Evolutionary conservation across 2,797 vertebrate genomes (phyloP).

Genomic region (Antrozous pallidus): DNA sequence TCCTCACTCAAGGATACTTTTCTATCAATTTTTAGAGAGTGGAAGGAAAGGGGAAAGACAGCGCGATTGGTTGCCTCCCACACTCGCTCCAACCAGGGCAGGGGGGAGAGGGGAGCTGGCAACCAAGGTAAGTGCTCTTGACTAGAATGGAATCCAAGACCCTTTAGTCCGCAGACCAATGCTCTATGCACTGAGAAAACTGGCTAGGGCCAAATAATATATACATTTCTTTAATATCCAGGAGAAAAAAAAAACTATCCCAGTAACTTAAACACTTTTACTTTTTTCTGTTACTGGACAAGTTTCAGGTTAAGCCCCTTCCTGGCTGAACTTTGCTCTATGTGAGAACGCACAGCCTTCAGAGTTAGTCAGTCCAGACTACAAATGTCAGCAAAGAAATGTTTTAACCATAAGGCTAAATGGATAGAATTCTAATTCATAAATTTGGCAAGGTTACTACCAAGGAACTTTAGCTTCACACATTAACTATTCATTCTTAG

Average conservation of each 20-base stretch:
- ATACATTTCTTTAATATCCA: neutral
- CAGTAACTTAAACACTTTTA: neutral
- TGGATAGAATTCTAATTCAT: neutral
- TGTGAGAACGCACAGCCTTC: neutral
- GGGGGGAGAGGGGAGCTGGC: no score
- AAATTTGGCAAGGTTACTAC: neutral
- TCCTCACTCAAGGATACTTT: no score
- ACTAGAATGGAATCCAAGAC: no score
- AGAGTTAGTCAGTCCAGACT: neutral
- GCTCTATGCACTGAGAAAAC: no score
- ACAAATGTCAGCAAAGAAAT: neutral
- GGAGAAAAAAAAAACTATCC: neutral
- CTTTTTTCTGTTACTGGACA: neutral
- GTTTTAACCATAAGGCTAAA: neutral
- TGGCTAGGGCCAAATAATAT: neutral
- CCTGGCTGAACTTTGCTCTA: neutral
- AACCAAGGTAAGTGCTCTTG: no score
- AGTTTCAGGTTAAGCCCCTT: neutral
- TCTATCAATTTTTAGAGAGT: no score
- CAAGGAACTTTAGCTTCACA: neutral
- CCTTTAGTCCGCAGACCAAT: no score
- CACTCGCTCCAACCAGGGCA: no score
- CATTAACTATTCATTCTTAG: neutral
- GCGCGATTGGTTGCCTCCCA: no score
- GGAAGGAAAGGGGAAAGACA: no score